A percentile compares a stretch with the other conserved stretches of the same genome.
phyloP scores from a whole-genome alignment of 2,888 invertebrate species.

The Cosmia pyralina region DNA sequence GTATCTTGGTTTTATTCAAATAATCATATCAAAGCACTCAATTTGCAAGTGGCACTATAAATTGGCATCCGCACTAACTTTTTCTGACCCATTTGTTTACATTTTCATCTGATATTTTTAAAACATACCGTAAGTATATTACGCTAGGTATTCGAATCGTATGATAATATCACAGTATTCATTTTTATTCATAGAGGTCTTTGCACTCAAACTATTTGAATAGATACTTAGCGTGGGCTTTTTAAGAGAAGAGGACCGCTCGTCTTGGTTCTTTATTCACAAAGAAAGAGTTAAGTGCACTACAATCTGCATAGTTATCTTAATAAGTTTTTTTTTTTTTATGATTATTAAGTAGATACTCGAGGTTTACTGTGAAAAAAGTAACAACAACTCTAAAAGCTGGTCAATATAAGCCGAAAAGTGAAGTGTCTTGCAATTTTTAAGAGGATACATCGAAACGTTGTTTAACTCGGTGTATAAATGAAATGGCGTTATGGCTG shows the following conservation, averaged over 20 bases:
- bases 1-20: background rate
- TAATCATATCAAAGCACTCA: background rate
- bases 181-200: constrained; percentile 32
- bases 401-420: background rate
- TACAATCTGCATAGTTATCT: constrained; percentile 30
- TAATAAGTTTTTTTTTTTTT: constrained; percentile 27
- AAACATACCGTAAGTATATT: background rate
- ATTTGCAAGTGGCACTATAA: background rate
- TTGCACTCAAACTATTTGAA: constrained; percentile 42
- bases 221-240: constrained; percentile 35
- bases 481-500: too few species aligned
- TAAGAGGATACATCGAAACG: too few species aligned
- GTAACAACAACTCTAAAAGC: background rate
- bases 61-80: too few species aligned
- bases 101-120: background rate
- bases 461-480: too few species aligned
- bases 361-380: background rate
- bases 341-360: constrained; percentile 13
- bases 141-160: background rate
- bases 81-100: background rate
- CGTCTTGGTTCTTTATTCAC: constrained; percentile 34
- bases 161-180: constrained; percentile 4
- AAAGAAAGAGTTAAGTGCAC: constrained; percentile 46
- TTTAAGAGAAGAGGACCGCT: constrained; percentile 13
- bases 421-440: too few species aligned